Conservation (phyloP, 2,113 vertebrate genomes). For the Cromileptes altivelis region DNA sequence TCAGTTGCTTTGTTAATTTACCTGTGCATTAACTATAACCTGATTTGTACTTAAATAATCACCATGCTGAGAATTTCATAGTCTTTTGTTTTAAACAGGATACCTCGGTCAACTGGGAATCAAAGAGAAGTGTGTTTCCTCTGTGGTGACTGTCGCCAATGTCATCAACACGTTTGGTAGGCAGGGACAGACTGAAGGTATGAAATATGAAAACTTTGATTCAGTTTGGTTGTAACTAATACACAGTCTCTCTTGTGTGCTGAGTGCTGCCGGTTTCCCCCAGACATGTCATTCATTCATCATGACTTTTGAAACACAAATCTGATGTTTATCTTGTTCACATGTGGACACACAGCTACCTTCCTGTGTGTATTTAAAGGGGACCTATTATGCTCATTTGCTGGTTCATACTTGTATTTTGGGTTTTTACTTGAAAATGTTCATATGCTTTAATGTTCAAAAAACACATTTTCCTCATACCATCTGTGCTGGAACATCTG, state of each 20-base stretch:
- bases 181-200: conserved; percentile 93
- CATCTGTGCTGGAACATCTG: no score
- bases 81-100: conserved; percentile 81
- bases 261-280: neutral
- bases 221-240: neutral
- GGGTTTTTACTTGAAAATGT: no score
- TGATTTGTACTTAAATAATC: neutral
- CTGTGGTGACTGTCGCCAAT: conserved; percentile 89
- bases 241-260: neutral
- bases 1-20: conserved; percentile 74
- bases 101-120: conserved; percentile 92
- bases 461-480: no score
- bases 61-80: neutral
- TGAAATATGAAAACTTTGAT: conserved; percentile 22
- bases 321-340: neutral
- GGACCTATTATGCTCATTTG: no score
- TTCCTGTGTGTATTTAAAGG: neutral
- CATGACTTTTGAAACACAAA: neutral
- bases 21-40: neutral
- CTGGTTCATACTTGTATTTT: no score
- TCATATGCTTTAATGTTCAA: no score
- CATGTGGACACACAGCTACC: neutral
- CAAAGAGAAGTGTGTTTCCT: conserved; percentile 87
- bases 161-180: conserved; percentile 91
- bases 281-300: neutral